These are phyloP conservation scores for Helarctos malayanus DNA, from an alignment of 2,797 vertebrate species.

Conservation along the genomic window DNA sequence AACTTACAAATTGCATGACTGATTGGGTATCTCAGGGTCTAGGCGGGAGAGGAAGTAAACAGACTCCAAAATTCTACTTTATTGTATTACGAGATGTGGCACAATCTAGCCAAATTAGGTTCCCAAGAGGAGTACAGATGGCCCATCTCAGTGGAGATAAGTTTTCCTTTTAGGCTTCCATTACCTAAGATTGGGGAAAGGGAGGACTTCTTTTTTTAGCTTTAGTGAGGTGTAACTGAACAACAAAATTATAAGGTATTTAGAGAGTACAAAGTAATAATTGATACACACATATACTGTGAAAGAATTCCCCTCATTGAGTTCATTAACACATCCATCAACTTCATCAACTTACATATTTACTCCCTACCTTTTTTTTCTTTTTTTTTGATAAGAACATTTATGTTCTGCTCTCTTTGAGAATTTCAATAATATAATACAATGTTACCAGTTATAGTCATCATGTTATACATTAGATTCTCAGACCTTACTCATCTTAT, in stretches of 20 bases:
- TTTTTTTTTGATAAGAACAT: neutral
- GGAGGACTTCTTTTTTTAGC: neutral
- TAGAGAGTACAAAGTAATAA: neutral
- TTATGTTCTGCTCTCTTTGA: neutral
- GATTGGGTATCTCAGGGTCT: neutral
- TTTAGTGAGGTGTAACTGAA: neutral
- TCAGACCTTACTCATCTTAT: neutral
- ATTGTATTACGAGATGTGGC: neutral
- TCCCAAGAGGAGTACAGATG: neutral
- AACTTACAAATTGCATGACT: neutral
- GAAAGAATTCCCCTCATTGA: neutral
- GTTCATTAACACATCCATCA: neutral
- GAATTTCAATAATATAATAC: neutral
- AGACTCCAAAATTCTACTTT: neutral
- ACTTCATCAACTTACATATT: neutral
- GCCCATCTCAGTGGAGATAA: neutral
- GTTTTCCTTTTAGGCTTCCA: neutral
- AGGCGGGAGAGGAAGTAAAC: neutral
- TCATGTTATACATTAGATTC: neutral
- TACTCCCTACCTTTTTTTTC: neutral
- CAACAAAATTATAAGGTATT: neutral
- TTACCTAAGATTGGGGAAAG: neutral
- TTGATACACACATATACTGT: neutral
- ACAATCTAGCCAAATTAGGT: neutral
- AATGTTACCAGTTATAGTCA: neutral